phyloP scores from a whole-genome alignment of 2,888 invertebrate species.

The Sinodicranocentrus sp. region DNA sequence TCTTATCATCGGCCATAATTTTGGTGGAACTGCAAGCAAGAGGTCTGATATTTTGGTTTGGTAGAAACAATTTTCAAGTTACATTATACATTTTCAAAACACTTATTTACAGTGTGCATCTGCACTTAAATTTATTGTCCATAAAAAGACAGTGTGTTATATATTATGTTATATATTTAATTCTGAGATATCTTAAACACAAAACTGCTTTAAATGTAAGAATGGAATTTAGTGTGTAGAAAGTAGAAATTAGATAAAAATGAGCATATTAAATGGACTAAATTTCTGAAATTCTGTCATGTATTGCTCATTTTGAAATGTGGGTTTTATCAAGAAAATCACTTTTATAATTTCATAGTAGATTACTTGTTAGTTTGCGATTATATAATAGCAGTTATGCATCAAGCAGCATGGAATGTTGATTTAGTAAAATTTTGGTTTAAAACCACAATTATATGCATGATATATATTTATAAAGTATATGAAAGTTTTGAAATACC shows the following conservation, averaged over 20 bases:
- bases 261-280: no score
- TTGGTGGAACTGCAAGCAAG: constrained; percentile 54
- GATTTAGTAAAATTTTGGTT: no score
- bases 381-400: no score
- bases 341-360: no score
- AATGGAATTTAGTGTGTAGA: constrained; percentile 16
- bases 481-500: background rate
- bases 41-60: constrained; percentile 58
- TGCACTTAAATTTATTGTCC: background rate
- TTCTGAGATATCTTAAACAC: background rate
- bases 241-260: no score
- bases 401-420: no score
- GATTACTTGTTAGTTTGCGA: no score
- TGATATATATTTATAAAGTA: background rate
- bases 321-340: constrained; percentile 56
- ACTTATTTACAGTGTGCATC: constrained; percentile 27
- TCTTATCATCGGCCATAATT: constrained; percentile 68
- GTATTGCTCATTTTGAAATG: constrained; percentile 33
- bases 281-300: constrained; percentile 8
- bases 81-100: constrained; percentile 12
- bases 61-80: constrained; percentile 27
- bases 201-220: constrained; percentile 54
- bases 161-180: constrained; percentile 3
- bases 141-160: constrained; percentile 28
- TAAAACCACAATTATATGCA: background rate